Conservation (phyloP, 2,797 vertebrate species). For the Platyrinchus mystaceus region DNA sequence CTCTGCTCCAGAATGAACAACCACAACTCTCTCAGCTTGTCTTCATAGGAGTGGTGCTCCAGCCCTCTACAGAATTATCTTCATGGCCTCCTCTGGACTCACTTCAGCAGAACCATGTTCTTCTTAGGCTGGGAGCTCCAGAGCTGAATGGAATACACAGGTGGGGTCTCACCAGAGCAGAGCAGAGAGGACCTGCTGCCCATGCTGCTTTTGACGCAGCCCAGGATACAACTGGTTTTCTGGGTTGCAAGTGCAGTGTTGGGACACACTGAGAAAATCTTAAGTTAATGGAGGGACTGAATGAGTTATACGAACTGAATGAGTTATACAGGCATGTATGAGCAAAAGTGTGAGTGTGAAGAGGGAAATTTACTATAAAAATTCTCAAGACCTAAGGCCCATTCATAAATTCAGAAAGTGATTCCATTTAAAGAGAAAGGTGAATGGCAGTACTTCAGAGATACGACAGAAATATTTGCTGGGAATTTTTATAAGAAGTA, state of each 20-base stretch:
- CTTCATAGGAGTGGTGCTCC: neutral
- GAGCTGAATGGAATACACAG: neutral
- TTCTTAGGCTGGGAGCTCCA: neutral
- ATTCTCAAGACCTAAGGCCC: neutral
- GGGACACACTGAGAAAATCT: neutral
- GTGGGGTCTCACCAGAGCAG: neutral
- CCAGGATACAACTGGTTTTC: neutral
- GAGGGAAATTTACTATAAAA: neutral
- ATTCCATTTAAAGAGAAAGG: neutral
- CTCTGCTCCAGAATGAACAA: neutral
- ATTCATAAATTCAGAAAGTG: neutral
- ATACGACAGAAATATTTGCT: neutral
- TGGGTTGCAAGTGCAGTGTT: neutral
- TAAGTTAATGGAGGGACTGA: neutral
- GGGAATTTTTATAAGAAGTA: neutral
- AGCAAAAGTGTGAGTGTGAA: neutral
- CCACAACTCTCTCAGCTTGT: neutral
- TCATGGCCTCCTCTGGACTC: neutral
- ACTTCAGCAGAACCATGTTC: neutral
- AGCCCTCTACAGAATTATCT: neutral
- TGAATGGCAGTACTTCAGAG: neutral
- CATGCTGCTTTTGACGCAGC: neutral
- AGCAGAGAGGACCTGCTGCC: neutral
- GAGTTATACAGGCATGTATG: neutral
- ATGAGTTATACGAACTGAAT: neutral